These are phyloP conservation scores for Heterotilapia buettikoferi DNA, from an alignment of 2,113 vertebrate species.

Conservation along the genomic window DNA sequence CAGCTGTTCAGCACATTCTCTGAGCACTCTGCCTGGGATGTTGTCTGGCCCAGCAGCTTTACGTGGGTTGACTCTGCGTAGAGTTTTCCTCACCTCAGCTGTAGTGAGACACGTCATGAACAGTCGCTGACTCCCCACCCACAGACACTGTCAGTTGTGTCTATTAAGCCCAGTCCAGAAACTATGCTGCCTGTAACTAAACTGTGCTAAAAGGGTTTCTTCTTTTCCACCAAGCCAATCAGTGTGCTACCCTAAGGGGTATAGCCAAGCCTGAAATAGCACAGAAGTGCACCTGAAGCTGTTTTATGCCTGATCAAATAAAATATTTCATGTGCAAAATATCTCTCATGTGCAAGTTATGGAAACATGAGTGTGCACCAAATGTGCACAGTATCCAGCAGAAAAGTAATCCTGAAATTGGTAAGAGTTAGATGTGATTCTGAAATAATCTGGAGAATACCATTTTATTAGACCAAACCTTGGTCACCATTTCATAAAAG, in stretches of 20 bases:
- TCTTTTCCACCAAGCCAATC: neutral
- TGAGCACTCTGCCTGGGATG: too few relatives aligned
- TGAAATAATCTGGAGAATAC: neutral
- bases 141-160: neutral
- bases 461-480: neutral
- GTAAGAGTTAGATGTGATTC: neutral
- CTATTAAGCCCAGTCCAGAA: neutral
- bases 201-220: neutral
- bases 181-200: neutral
- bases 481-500: constrained; percentile 4
- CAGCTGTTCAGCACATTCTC: too few relatives aligned
- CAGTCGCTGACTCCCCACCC: neutral
- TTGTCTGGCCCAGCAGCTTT: too few relatives aligned
- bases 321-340: neutral
- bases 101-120: too few relatives aligned
- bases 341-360: neutral
- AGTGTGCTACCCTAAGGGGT: neutral
- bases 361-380: neutral
- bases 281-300: neutral
- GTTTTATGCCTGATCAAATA: neutral
- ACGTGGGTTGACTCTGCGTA: too few relatives aligned
- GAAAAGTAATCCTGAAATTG: neutral
- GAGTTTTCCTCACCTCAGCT: too few relatives aligned
- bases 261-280: neutral
- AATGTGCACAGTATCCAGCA: neutral